These are phyloP conservation scores for Athrips mouffetella DNA, from an alignment of 2,888 invertebrate species.

Conservation along the genomic window DNA sequence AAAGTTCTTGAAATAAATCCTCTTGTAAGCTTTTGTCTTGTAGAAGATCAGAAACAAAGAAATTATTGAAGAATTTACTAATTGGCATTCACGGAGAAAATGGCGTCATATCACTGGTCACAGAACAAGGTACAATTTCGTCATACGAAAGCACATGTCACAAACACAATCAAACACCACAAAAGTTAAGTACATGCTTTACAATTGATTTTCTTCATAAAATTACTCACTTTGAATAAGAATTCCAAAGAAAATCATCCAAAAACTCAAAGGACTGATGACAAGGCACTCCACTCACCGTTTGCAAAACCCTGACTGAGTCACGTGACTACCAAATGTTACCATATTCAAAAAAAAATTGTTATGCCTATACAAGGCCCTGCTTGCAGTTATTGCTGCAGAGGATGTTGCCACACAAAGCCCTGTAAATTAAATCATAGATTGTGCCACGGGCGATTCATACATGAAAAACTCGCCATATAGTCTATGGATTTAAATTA, in stretches of 20 bases:
- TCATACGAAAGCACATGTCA: constrained; percentile 62
- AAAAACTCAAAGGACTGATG: constrained; percentile 76
- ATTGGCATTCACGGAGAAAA: constrained; percentile 79
- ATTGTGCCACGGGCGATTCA: too few relatives aligned
- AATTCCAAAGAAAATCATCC: constrained; percentile 78
- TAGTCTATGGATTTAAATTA: too few relatives aligned
- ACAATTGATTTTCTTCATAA: constrained; percentile 49
- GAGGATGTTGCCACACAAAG: too few relatives aligned
- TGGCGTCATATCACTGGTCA: constrained; percentile 79
- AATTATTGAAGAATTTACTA: constrained; percentile 69
- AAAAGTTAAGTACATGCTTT: constrained; percentile 49
- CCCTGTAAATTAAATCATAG: too few relatives aligned
- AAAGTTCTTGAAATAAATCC: constrained; percentile 20
- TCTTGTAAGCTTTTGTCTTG: constrained; percentile 26
- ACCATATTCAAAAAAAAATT: constrained; percentile 26
- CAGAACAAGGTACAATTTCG: constrained; percentile 77
- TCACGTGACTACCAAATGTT: constrained; percentile 49
- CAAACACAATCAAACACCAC: constrained; percentile 54
- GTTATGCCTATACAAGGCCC: neutral
- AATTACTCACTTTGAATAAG: constrained; percentile 77
- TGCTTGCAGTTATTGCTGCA: neutral
- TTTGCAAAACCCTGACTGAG: constrained; percentile 73
- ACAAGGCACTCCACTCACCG: constrained; percentile 80
- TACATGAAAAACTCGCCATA: too few relatives aligned
- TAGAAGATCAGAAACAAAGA: constrained; percentile 49